These are phyloP conservation scores for Coregonus sp. DNA, from an alignment of 2,797 vertebrate genomes.

Conservation along the genomic window DNA sequence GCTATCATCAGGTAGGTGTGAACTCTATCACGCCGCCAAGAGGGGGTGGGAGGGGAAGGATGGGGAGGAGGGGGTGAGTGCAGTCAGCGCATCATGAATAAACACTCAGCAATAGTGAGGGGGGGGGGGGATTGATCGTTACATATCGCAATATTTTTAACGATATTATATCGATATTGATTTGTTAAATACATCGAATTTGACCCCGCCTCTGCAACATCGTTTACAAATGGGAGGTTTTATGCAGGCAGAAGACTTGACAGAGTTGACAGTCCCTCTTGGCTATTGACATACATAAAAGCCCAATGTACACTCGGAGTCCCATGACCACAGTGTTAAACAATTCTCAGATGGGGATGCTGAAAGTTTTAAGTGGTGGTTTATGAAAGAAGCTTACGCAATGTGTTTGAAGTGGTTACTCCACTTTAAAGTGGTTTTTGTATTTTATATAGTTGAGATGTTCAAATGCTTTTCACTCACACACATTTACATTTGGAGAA, in stretches of 20 bases:
- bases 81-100: background rate
- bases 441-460: background rate
- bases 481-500: background rate
- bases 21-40: slow-evolving; percentile 63
- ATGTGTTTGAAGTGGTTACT: background rate
- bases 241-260: background rate
- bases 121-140: background rate
- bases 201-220: background rate
- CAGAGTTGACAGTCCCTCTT: background rate
- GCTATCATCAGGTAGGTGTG: slow-evolving; percentile 99
- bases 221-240: background rate
- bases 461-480: background rate
- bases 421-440: background rate
- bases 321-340: background rate
- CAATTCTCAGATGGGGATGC: background rate
- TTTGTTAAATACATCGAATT: too few species aligned
- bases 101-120: too few species aligned
- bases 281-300: background rate
- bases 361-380: background rate
- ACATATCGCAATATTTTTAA: too few species aligned
- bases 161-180: too few species aligned
- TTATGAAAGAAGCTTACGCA: background rate
- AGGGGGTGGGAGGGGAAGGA: background rate
- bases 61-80: background rate
- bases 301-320: background rate